Evolutionary conservation across 1,140 invertebrate species (phyloP).

Genomic region (Drosophila auraria): DNA sequence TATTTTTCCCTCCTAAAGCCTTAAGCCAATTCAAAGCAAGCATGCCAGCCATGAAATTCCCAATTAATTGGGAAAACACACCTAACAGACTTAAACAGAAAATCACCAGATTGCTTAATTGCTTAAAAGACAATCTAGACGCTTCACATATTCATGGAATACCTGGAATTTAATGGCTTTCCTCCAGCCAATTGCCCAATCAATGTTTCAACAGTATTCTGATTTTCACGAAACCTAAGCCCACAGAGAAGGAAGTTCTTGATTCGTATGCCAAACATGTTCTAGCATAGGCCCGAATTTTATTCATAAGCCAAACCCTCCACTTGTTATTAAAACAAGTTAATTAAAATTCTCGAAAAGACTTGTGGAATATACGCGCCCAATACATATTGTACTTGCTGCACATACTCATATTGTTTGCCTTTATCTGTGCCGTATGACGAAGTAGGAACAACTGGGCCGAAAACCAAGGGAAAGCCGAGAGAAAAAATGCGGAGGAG

Average conservation of each 20-base stretch:
- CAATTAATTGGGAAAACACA: background rate
- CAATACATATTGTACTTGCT: constrained; percentile 43
- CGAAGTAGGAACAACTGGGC: constrained; percentile 6
- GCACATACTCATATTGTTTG: constrained; percentile 65
- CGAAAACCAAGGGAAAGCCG: background rate
- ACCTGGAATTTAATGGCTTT: background rate
- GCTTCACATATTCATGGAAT: background rate
- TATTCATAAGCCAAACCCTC: constrained; percentile 31
- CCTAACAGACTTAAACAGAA: background rate
- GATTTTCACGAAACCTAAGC: constrained; percentile 3
- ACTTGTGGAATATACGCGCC: constrained; percentile 50
- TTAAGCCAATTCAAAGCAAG: background rate
- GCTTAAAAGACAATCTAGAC: background rate
- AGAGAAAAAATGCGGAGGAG: constrained; percentile 13
- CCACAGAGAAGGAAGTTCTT: background rate
- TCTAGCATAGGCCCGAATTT: background rate
- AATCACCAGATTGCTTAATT: background rate
- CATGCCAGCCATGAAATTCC: background rate
- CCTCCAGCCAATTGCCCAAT: constrained; percentile 3
- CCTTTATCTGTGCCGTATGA: constrained; percentile 53
- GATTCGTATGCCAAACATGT: constrained; percentile 41
- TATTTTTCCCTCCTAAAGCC: background rate
- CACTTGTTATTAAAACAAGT: constrained; percentile 64
- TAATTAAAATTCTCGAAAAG: constrained; percentile 78
- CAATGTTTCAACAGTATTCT: background rate